phyloP scores from a whole-genome alignment of 2,113 vertebrate species.

The Thymallus thymallus region DNA sequence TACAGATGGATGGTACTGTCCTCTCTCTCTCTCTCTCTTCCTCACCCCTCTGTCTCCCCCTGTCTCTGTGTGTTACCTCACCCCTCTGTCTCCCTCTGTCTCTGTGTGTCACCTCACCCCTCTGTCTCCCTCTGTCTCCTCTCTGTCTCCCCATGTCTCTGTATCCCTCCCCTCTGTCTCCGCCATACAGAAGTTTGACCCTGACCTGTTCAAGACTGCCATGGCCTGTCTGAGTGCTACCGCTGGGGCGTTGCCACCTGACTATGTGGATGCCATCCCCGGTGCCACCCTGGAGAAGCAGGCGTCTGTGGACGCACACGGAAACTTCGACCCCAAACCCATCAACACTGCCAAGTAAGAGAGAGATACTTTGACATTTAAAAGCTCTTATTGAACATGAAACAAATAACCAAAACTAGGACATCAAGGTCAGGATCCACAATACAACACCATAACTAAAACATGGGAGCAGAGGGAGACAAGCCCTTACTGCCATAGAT shows the following conservation, averaged over 20 bases:
- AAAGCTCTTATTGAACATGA: too few relatives aligned
- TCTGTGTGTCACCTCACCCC: not conserved
- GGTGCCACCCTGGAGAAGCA: conserved; percentile 85
- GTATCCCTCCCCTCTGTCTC: not conserved
- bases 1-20: conserved; percentile 56
- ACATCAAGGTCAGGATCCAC: too few relatives aligned
- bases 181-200: conserved; percentile 86
- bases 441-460: too few relatives aligned
- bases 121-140: not conserved
- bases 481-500: too few relatives aligned
- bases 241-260: conserved; percentile 89
- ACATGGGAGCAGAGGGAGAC: too few relatives aligned
- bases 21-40: too few relatives aligned
- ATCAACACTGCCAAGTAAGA: conserved; percentile 89
- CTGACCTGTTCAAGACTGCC: conserved; percentile 94
- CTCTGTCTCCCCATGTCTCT: not conserved
- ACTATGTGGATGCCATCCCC: conserved; percentile 88
- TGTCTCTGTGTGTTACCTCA: not conserved
- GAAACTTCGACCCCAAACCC: conserved; percentile 96
- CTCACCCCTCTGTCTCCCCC: too few relatives aligned
- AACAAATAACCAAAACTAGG: too few relatives aligned
- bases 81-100: not conserved
- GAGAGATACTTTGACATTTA: too few relatives aligned
- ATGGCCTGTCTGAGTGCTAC: conserved; percentile 91
- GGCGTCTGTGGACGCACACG: conserved; percentile 86